These are phyloP conservation scores for Conopomorpha cramerella DNA, from an alignment of 1,140 invertebrate species.

Conservation along the genomic window DNA sequence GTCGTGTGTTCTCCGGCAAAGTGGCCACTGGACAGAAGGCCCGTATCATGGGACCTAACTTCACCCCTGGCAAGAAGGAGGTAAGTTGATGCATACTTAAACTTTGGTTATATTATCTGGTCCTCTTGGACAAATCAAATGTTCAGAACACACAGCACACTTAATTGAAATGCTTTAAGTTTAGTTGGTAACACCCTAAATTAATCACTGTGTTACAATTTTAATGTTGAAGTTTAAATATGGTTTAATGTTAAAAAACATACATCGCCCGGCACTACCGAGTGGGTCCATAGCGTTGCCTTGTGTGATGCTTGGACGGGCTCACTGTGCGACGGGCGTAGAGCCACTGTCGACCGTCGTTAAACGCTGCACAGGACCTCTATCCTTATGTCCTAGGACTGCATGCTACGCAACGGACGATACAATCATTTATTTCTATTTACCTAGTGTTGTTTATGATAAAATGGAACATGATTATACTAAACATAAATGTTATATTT, in stretches of 20 bases:
- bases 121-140: no score
- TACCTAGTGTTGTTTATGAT: no score
- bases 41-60: conserved; percentile 99
- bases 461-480: not conserved
- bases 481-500: not conserved
- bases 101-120: no score
- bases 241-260: no score
- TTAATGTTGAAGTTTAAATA: no score
- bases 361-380: conserved; percentile 68
- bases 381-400: conserved; percentile 68
- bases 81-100: no score
- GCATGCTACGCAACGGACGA: conserved; percentile 56
- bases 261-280: not conserved
- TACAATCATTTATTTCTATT: conserved; percentile 24
- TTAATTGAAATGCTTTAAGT: no score
- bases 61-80: conserved; percentile 96
- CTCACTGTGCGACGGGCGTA: conserved; percentile 20
- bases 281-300: conserved; percentile 19
- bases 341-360: conserved; percentile 16
- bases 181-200: no score
- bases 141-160: no score
- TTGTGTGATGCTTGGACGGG: no score
- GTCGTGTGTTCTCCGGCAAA: conserved; percentile 98
- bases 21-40: conserved; percentile 92
- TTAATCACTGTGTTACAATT: no score